Evolutionary conservation across 2,797 vertebrate species (phyloP), one percentile per base, ranked within the genome.

Genomic region (Borostomias antarcticus): DNA sequence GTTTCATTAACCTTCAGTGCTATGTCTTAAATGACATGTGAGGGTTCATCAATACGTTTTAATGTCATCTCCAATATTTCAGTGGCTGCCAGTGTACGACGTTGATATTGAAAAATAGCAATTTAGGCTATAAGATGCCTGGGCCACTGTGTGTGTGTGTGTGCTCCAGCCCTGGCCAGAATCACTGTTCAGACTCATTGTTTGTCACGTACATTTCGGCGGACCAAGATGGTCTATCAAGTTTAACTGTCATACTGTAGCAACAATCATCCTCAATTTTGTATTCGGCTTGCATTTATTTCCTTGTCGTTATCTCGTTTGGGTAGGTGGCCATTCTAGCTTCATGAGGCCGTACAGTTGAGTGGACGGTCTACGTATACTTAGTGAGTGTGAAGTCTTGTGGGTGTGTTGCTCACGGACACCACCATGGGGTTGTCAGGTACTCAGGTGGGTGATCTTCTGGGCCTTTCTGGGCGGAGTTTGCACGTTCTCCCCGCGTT

Each of bases 361-460:
- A 53, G 35, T 45, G 64, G 62, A 68, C 63, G 61, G 48, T 43
- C 5, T 35, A n/a, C 54, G 62, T 62, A 73, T 11, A 62, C 56
- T 72, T 74, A 58, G 43, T 54, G 45, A 54, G 26, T 77, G 7
- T 78, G 69, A 71, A 81, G 80, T 81, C 74, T 78, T 77, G 83
- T 75, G 75, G 74, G 71, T 68, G 74, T 85, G 66, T 77, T 76
- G 57, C 71, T 76, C 78, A 70, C 77, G 65, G 69, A 19, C 66
- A 64, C 68, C 25, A 53, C 60, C 33, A 62, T 5, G n/a, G n/a
- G n/a, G n/a, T n/a, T n/a, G n/a, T n/a, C n/a, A n/a, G n/a, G n/a
- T n/a, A n/a, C n/a, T n/a, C n/a, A n/a, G n/a, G n/a, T n/a, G n/a
- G n/a, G n/a, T n/a, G n/a, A n/a, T n/a, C n/a, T n/a, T n/a, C n/a